Evolutionary conservation across 2,797 vertebrate species (phyloP).

Genomic region (Hipposideros larvatus): DNA sequence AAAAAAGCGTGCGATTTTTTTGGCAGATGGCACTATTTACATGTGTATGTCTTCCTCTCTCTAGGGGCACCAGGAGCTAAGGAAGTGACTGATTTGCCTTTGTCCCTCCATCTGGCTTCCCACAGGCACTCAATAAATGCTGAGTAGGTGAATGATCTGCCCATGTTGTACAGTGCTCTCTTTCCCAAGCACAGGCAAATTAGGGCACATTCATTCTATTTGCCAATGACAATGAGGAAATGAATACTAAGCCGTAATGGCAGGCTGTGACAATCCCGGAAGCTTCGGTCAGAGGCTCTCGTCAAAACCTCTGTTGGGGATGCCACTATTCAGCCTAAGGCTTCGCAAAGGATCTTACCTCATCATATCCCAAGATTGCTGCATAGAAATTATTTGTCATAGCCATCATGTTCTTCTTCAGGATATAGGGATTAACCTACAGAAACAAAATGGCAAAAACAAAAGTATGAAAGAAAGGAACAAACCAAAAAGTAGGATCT

Average conservation of each 20-base stretch:
- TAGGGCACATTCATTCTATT: neutral
- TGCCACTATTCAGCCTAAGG: neutral
- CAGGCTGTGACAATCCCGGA: neutral
- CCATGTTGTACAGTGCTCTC: neutral
- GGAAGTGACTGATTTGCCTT: neutral
- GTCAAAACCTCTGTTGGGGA: neutral
- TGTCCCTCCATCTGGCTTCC: neutral
- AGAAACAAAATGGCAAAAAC: conserved; percentile 82
- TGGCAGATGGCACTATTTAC: neutral
- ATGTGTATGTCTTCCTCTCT: neutral
- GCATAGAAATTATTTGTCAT: conserved; percentile 98
- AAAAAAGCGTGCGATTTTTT: neutral
- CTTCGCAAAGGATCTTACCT: conserved; percentile 90
- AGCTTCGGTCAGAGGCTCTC: neutral
- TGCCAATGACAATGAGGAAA: conserved; percentile 36
- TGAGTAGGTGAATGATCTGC: neutral
- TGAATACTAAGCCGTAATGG: neutral
- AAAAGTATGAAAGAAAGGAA: conserved; percentile 64
- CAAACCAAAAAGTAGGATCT: neutral
- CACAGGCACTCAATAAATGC: neutral
- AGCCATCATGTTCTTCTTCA: conserved; percentile 93
- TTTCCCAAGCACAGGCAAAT: neutral
- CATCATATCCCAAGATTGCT: conserved; percentile 97
- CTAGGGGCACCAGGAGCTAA: neutral
- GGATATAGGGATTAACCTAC: conserved; percentile 93